Base-by-base conservation (phyloP, 2,113 vertebrate genomes). In the Camelus bactrianus region DNA sequence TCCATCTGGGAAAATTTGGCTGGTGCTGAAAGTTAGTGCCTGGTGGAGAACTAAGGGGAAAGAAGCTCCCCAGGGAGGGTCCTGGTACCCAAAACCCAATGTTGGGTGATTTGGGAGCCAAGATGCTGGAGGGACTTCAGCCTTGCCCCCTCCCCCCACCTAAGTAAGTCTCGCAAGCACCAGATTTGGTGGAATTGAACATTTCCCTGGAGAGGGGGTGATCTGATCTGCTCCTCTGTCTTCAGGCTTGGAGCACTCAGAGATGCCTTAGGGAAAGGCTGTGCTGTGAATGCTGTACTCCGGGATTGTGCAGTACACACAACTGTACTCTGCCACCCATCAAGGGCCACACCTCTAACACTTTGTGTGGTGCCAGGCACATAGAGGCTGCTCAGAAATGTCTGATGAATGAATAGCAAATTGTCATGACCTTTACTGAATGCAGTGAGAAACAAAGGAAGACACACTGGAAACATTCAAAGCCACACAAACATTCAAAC, bases 1-100 rank as follows among this genome's bases (percentile, higher is more conserved):
- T 69, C 0, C 8, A 24, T 75, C 35, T 92, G 46, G 70, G 72
- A 95, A 91, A 94, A 26, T 85, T 7, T 84, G 94, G 58, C 86
- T 75, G 46, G 19, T 80, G 64, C 10, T 89, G 94, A 35, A 94
- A 94, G 38, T 95, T 94, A 46, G 77, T 87, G 75, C 17, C 84
- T 26, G 12, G 38, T 1, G 10, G n/a, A 7, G 54, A 79, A 70
- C 19, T 14, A 3, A 28, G 19, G 10, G 48, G 42, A 38, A 76
- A n/a, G 42, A 38, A 8, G 54, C 69, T 89, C 60, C 80, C 60
- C 48, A 35, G 60, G 75, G 58, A 30, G 38, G 4, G 16, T 35
- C 24, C 50, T 64, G 16, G 69, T 35, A 20, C 65, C 72, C 64
- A 32, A 58, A 54, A 62, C 14, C 70, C 70, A 46, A 17, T 2